Percentiles rank a stretch among this genome's conserved stretches.
phyloP scores from a whole-genome alignment of 2,113 vertebrate species.

The Calidris pygmaea region DNA sequence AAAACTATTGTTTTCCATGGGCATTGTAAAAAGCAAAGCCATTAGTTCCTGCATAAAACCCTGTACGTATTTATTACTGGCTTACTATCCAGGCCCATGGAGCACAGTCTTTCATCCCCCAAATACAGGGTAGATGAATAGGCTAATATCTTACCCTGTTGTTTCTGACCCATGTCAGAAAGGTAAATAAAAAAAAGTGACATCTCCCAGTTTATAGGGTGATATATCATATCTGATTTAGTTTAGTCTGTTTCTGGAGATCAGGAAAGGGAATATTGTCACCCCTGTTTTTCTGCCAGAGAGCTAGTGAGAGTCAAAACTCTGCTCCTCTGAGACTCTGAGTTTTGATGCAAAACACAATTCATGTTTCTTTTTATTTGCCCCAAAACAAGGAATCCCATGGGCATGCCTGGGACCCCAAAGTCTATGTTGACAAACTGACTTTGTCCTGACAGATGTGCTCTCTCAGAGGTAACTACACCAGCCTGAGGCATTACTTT shows the following conservation, averaged over 20 bases:
- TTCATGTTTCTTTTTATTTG: not conserved
- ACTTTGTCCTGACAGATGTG: not conserved
- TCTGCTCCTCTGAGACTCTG: not conserved
- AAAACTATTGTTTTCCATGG: constrained; percentile 40
- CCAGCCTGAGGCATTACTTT: not conserved
- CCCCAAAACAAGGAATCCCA: not conserved
- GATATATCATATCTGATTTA: not conserved
- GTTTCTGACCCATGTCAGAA: not conserved
- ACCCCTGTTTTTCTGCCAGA: not conserved
- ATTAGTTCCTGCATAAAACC: not conserved
- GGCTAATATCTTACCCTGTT: not conserved
- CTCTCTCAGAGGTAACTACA: not conserved
- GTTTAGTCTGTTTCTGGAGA: not conserved
- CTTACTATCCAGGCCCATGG: not conserved
- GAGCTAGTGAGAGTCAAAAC: not conserved
- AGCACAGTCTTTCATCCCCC: not conserved
- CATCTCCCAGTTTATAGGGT: not conserved
- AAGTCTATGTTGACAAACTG: not conserved
- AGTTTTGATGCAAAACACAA: not conserved
- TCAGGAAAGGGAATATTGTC: not conserved
- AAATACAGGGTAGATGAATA: not conserved
- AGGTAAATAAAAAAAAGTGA: not conserved
- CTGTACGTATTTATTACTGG: not conserved
- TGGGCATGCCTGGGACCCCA: not conserved
- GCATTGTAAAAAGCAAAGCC: not conserved